These are phyloP conservation scores for Heliocidaris erythrogramma DNA, from an alignment of 35 echinoderm and acorn worm species.

Conservation along the genomic window DNA sequence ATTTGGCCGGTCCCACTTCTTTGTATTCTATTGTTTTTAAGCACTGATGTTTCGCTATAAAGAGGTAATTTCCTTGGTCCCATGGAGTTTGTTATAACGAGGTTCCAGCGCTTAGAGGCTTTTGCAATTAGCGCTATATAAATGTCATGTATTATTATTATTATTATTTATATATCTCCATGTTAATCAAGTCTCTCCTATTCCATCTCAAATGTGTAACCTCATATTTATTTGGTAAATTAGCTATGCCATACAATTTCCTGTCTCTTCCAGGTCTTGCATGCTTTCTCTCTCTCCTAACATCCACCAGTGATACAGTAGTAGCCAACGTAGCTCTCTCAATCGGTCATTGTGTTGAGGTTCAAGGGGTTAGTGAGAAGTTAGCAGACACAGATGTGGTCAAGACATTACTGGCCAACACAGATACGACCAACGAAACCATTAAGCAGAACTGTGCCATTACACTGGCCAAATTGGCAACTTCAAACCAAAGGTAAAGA, in stretches of 20 bases:
- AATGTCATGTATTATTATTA: no score
- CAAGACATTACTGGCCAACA: slow-evolving; percentile 71
- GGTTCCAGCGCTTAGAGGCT: no score
- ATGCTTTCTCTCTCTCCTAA: slow-evolving; percentile 16
- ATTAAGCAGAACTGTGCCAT: slow-evolving; percentile 98
- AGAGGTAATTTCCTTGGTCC: no score
- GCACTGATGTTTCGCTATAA: no score
- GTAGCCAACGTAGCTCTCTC: slow-evolving; percentile 84
- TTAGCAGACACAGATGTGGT: slow-evolving; percentile 72
- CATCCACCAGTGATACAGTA: slow-evolving; percentile 43
- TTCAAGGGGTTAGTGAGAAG: slow-evolving; percentile 30
- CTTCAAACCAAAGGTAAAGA: slow-evolving; percentile 64
- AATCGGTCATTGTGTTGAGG: slow-evolving; percentile 71
- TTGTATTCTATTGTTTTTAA: no score
- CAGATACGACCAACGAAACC: slow-evolving; percentile 69
- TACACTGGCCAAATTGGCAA: slow-evolving; percentile 82
- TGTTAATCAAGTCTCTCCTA: no score
- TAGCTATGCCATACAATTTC: not conserved
- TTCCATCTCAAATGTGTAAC: no score
- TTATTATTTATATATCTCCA: no score
- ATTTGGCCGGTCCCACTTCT: no score
- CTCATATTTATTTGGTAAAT: no score
- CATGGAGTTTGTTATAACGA: no score
- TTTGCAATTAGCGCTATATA: no score
- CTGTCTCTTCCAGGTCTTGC: slow-evolving; percentile 48